phyloP scores from a whole-genome alignment of 2,113 vertebrate species.

The Crotalus horridus region DNA sequence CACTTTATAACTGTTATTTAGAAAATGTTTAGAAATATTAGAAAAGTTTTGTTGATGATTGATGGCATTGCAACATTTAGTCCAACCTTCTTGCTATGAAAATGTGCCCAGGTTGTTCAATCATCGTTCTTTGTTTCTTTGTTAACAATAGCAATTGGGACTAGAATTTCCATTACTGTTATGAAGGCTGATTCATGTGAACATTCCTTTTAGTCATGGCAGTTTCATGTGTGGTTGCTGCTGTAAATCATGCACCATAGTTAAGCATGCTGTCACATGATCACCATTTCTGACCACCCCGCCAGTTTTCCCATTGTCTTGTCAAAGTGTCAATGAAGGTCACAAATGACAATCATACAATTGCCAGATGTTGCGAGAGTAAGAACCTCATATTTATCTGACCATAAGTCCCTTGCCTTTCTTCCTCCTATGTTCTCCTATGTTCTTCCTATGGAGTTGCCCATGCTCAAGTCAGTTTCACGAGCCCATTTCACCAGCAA shows the following conservation, averaged over 20 bases:
- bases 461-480: background rate
- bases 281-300: background rate
- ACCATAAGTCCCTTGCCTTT: background rate
- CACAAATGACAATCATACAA: background rate
- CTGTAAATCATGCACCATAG: background rate
- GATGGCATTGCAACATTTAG: background rate
- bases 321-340: background rate
- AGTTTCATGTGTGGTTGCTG: background rate
- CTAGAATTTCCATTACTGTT: background rate
- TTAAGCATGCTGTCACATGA: background rate
- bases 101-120: background rate
- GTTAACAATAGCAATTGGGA: background rate
- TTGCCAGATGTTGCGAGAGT: background rate
- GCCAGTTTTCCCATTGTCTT: background rate
- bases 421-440: background rate
- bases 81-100: background rate
- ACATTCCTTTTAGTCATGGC: background rate
- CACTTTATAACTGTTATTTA: background rate
- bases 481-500: background rate
- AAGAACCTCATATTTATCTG: background rate
- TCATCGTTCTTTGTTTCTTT: background rate
- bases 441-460: background rate
- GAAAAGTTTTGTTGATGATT: background rate
- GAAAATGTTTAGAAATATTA: background rate
- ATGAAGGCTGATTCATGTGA: background rate